Evolutionary conservation across 2,113 vertebrate species (phyloP).

Genomic region (Picathartes gymnocephalus): DNA sequence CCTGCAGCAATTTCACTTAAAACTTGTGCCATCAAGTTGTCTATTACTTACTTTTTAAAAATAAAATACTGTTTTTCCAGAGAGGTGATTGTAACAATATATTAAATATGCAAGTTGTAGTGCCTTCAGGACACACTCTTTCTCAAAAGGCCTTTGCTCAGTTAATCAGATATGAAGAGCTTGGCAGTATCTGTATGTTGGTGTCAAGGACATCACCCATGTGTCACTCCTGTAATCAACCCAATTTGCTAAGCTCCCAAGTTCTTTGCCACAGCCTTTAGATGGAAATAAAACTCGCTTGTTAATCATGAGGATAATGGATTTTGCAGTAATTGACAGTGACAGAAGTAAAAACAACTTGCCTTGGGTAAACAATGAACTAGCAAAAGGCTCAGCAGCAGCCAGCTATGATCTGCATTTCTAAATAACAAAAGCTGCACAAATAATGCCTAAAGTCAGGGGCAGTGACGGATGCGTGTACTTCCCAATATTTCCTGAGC

Average conservation of each 20-base stretch:
- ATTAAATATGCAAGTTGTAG: not conserved
- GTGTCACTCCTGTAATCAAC: constrained; percentile 42
- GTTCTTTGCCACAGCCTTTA: not conserved
- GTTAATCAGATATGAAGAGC: not conserved
- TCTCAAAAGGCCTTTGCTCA: not conserved
- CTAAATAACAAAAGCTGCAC: not conserved
- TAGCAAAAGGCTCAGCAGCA: not conserved
- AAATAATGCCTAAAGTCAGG: not conserved
- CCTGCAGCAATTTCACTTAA: not conserved
- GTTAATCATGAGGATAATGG: constrained; percentile 42
- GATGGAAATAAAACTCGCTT: constrained; percentile 32
- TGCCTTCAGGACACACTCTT: not conserved
- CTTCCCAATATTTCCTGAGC: not conserved
- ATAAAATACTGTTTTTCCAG: not conserved
- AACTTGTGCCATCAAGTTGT: not conserved
- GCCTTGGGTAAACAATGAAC: constrained; percentile 8
- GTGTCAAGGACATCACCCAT: constrained; percentile 20
- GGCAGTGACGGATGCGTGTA: not conserved
- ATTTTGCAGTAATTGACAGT: constrained; percentile 58
- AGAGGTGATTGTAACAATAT: not conserved
- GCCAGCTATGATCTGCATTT: not conserved
- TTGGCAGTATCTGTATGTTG: not conserved
- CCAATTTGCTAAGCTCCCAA: constrained; percentile 43
- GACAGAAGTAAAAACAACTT: constrained; percentile 52
- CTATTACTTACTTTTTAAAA: not conserved